Percentiles rank a stretch among this genome's conserved stretches.
Conservation (phyloP, 2,888 invertebrate species). For the Colostygia pectinataria region DNA sequence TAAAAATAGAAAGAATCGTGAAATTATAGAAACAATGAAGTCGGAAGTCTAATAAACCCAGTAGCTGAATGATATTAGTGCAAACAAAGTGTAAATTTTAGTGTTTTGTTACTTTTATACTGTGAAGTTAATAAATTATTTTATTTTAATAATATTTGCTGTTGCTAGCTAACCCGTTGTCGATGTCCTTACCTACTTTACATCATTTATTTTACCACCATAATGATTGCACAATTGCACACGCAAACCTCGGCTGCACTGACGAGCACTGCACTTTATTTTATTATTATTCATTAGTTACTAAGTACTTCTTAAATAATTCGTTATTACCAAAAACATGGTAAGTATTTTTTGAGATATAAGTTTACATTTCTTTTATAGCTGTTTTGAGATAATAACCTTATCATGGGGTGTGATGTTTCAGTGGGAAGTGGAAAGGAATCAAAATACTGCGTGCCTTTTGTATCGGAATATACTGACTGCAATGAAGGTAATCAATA, state of each 20-base stretch:
- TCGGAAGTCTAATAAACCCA: background rate
- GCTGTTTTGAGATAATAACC: too few relatives aligned
- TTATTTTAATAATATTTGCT: background rate
- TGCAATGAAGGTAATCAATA: slow-evolving; percentile 59
- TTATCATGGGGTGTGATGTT: slow-evolving; percentile 35
- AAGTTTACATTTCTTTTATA: too few relatives aligned
- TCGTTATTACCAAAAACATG: background rate
- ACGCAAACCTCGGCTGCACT: slow-evolving; percentile 28
- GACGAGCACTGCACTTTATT: slow-evolving; percentile 18
- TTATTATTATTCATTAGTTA: too few relatives aligned
- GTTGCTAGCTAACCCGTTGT: too few relatives aligned
- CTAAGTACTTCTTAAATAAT: background rate
- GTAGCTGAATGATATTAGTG: background rate
- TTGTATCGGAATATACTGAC: slow-evolving; percentile 63
- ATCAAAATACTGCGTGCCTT: slow-evolving; percentile 56
- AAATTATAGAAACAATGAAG: too few relatives aligned
- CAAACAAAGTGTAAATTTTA: background rate
- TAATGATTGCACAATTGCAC: slow-evolving; percentile 3
- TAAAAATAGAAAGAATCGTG: background rate
- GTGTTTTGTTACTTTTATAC: slow-evolving; percentile 38
- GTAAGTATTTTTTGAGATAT: slow-evolving; percentile 1
- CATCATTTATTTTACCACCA: background rate
- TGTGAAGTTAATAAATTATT: slow-evolving; percentile 19
- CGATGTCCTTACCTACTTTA: background rate
- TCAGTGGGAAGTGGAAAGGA: slow-evolving; percentile 50